Evolutionary conservation across 2,113 vertebrate species (phyloP).

Genomic region (Castor canadensis): DNA sequence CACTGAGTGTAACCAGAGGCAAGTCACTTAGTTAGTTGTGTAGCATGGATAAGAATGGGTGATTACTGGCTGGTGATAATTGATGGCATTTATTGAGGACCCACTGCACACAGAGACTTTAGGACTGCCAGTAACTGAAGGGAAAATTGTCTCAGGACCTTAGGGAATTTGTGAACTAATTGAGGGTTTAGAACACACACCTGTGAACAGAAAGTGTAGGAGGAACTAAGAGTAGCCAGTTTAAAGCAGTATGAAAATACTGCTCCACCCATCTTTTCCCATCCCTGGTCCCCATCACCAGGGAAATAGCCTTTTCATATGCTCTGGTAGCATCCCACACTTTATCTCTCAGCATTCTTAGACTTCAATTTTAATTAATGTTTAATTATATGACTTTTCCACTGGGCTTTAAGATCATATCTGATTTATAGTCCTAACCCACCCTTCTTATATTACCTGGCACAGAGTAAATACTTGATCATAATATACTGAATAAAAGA

Average conservation of each 20-base stretch:
- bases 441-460: accelerated
- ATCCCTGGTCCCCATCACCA: background rate
- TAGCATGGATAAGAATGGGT: background rate
- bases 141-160: background rate
- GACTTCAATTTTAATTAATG: conserved; percentile 35
- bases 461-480: conserved; percentile 4
- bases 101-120: background rate
- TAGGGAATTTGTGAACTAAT: background rate
- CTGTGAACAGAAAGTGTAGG: background rate
- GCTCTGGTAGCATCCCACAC: background rate
- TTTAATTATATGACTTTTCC: conserved; percentile 36
- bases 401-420: background rate
- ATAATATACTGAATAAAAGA: background rate
- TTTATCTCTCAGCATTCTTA: background rate
- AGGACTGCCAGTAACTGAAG: background rate
- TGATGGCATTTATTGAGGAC: background rate
- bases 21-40: background rate
- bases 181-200: background rate
- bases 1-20: background rate
- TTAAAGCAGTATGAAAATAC: background rate
- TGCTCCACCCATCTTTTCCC: background rate
- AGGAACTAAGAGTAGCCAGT: background rate
- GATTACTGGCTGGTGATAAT: background rate
- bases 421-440: background rate
- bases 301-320: background rate